Evolutionary conservation across 2,888 invertebrate species (phyloP).

Genomic region (Brenthis daphne): DNA sequence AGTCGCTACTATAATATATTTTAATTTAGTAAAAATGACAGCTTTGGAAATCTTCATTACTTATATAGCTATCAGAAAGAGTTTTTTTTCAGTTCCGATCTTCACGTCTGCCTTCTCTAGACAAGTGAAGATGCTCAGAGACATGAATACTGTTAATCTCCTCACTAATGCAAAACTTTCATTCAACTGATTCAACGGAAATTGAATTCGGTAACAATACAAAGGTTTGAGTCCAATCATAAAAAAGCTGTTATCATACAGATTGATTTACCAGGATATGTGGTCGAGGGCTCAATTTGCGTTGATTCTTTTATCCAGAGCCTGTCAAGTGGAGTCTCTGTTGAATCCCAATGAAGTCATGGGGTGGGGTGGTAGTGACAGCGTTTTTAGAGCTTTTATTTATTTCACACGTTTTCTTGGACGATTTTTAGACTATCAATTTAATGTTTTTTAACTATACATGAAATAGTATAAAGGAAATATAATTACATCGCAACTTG

Average conservation of each 20-base stretch:
- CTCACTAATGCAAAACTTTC: constrained; percentile 25
- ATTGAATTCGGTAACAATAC: constrained; percentile 36
- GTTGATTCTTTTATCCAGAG: constrained; percentile 71
- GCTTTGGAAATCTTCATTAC: too few relatives aligned
- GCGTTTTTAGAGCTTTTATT: constrained; percentile 28
- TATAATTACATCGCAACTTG: too few relatives aligned
- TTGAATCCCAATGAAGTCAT: constrained; percentile 57
- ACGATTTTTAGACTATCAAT: too few relatives aligned
- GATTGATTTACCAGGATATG: constrained; percentile 63
- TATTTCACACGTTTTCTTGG: too few relatives aligned
- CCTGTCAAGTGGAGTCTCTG: constrained; percentile 45
- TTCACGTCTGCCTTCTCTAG: too few relatives aligned
- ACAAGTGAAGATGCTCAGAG: too few relatives aligned
- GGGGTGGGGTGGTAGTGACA: constrained; percentile 38
- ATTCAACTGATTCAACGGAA: constrained; percentile 28
- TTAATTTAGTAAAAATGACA: too few relatives aligned
- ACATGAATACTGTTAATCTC: not conserved
- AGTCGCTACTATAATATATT: too few relatives aligned
- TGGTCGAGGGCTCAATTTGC: constrained; percentile 62
- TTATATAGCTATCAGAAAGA: too few relatives aligned
- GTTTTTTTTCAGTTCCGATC: too few relatives aligned
- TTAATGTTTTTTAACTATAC: too few relatives aligned
- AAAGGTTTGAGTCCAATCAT: constrained; percentile 31
- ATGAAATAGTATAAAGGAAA: too few relatives aligned
- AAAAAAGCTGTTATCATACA: constrained; percentile 52